Conservation (phyloP, 2,888 invertebrate genomes). For the Coleophora flavipennella region DNA sequence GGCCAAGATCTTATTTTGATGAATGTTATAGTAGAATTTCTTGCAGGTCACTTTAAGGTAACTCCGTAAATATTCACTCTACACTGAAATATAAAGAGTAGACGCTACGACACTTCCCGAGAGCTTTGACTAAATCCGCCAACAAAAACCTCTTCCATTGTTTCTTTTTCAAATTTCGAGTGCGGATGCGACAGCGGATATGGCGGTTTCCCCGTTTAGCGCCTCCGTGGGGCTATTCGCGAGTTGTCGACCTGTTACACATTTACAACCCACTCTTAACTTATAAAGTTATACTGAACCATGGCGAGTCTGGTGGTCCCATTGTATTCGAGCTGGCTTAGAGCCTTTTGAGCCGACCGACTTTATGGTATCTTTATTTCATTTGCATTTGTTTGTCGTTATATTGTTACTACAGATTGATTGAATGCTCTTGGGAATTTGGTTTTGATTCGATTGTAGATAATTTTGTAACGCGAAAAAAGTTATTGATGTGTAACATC, state of each 20-base stretch:
- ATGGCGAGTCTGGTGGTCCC: slow-evolving; percentile 66
- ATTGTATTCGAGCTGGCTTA: slow-evolving; percentile 37
- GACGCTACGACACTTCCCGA: too few species aligned
- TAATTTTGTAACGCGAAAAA: too few species aligned
- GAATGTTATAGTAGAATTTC: too few species aligned
- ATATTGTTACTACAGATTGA: slow-evolving; percentile 8
- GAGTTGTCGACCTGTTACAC: slow-evolving; percentile 58
- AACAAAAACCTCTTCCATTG: slow-evolving; percentile 21
- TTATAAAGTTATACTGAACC: slow-evolving; percentile 32
- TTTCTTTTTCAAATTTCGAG: slow-evolving; percentile 44
- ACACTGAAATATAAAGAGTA: too few species aligned
- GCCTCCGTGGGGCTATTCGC: slow-evolving; percentile 69
- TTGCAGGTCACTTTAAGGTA: too few species aligned
- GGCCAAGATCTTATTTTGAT: too few species aligned
- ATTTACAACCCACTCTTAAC: slow-evolving; percentile 62
- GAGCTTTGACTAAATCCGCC: not conserved
- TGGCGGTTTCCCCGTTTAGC: slow-evolving; percentile 57
- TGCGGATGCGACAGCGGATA: slow-evolving; percentile 67
- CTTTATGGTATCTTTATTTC: slow-evolving; percentile 55
- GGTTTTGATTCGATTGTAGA: too few species aligned
- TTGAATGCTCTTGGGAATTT: too few species aligned
- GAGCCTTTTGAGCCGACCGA: slow-evolving; percentile 44
- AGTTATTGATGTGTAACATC: too few species aligned
- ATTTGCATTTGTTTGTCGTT: slow-evolving; percentile 49
- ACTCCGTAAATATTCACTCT: too few species aligned